Percentiles rank a stretch among this genome's conserved stretches.
These are phyloP conservation scores for Hyles euphorbiae DNA, from an alignment of 1,140 invertebrate genomes.

Conservation along the genomic window DNA sequence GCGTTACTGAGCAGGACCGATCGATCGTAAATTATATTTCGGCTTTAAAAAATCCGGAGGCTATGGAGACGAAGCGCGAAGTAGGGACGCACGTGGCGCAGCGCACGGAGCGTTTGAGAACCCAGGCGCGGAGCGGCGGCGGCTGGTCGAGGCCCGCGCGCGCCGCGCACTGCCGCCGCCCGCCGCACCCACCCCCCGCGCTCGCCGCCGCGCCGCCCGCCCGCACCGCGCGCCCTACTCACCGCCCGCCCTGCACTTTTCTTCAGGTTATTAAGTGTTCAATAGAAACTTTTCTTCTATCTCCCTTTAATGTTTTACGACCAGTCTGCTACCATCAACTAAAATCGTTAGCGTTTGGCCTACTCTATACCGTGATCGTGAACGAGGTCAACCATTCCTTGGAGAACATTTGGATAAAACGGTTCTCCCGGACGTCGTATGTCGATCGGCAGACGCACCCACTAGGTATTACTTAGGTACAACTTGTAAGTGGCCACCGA, in stretches of 20 bases:
- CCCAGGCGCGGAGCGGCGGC: constrained; percentile 24
- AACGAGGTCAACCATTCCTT: no score
- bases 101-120: constrained; percentile 1
- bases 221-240: constrained; percentile 8
- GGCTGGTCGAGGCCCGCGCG: constrained; percentile 43
- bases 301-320: no score
- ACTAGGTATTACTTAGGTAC: no score
- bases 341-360: no score
- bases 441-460: no score
- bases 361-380: no score
- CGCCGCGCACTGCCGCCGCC: constrained; percentile 49
- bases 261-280: constrained; percentile 5
- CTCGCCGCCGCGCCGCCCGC: constrained; percentile 19
- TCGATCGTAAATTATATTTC: constrained; percentile 19
- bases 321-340: no score
- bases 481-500: no score
- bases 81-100: constrained; percentile 13
- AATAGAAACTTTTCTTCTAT: background rate
- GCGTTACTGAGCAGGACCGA: constrained; percentile 1
- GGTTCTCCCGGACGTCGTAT: no score
- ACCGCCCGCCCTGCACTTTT: constrained; percentile 9
- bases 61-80: constrained; percentile 13
- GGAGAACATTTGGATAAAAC: no score
- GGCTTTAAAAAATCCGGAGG: constrained; percentile 1
- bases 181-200: constrained; percentile 20